A percentile compares a stretch with the other conserved stretches of the same genome.
These are phyloP conservation scores for Isoperla grammatica DNA, from an alignment of 2,888 invertebrate species.

Conservation along the genomic window DNA sequence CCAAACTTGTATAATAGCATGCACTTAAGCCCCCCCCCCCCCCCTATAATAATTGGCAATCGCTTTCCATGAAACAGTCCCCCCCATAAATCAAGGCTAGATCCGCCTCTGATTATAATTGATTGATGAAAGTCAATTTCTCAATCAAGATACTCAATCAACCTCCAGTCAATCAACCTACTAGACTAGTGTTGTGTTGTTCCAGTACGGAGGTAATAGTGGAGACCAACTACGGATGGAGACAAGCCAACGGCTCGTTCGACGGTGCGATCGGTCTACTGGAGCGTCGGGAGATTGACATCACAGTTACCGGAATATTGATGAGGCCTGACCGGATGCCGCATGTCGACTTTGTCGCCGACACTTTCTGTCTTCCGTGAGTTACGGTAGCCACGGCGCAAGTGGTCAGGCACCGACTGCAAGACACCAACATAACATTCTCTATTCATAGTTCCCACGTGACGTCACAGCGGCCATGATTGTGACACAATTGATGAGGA, in stretches of 20 bases:
- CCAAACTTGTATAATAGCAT: too few species aligned
- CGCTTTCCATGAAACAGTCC: too few species aligned
- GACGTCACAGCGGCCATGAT: too few species aligned
- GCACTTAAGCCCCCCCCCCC: too few species aligned
- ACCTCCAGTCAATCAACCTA: neutral
- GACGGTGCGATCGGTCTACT: constrained; percentile 52
- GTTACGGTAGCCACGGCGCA: neutral
- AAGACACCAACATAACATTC: too few species aligned
- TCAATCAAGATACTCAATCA: neutral
- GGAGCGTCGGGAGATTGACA: constrained; percentile 50
- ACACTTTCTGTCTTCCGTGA: constrained; percentile 47
- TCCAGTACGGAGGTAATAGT: constrained; percentile 42
- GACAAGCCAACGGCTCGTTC: constrained; percentile 51
- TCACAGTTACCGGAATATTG: constrained; percentile 50
- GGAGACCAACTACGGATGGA: constrained; percentile 50
- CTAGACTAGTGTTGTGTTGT: neutral
- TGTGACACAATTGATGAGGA: too few species aligned
- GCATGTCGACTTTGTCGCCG: constrained; percentile 50
- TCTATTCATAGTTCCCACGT: too few species aligned
- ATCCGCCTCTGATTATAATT: too few species aligned
- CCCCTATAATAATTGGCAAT: too few species aligned
- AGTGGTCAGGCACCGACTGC: too few species aligned
- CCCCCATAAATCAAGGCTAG: too few species aligned
- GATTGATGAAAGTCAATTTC: too few species aligned
- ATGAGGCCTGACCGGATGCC: constrained; percentile 53